A percentile compares a stretch with the other conserved stretches of the same genome.
These are phyloP conservation scores for Dichetophora obliterata DNA, from an alignment of 2,888 invertebrate genomes.

Conservation along the genomic window DNA sequence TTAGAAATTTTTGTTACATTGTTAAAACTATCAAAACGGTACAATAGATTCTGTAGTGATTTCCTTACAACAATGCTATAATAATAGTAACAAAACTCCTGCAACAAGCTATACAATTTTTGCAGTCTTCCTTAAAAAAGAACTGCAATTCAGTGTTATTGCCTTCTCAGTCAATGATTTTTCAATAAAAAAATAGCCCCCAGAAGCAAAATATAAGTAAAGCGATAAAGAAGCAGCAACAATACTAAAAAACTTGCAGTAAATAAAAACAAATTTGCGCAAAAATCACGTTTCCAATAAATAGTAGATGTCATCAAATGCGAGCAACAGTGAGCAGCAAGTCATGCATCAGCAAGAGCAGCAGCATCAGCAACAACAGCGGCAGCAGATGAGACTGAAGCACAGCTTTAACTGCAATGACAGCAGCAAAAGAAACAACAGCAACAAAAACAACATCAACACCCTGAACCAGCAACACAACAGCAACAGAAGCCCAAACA, in stretches of 20 bases:
- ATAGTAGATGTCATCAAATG: slow-evolving; percentile 36
- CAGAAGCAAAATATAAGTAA: background rate
- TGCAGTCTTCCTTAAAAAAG: too few relatives aligned
- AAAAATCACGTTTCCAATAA: slow-evolving; percentile 40
- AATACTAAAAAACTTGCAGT: background rate
- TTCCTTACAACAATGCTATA: too few relatives aligned
- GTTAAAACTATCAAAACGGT: too few relatives aligned
- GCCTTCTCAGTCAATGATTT: too few relatives aligned
- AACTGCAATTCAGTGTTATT: too few relatives aligned
- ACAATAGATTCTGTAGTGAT: too few relatives aligned
- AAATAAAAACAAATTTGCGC: slow-evolving; percentile 29
- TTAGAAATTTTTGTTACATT: too few relatives aligned
- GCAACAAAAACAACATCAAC: background rate
- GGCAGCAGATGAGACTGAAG: background rate
- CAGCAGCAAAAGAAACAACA: background rate
- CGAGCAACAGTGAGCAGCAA: slow-evolving; percentile 11
- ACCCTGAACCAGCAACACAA: background rate
- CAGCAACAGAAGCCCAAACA: slow-evolving; percentile 7
- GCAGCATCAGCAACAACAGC: background rate
- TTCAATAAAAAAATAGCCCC: slow-evolving; percentile 6
- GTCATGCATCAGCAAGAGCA: slow-evolving; percentile 13
- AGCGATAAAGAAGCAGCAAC: background rate
- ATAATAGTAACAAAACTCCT: too few relatives aligned
- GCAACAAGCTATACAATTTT: too few relatives aligned
- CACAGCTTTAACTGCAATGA: slow-evolving; percentile 6